Conservation (phyloP, 2,888 invertebrate genomes). For the Hydriomena furcata region DNA sequence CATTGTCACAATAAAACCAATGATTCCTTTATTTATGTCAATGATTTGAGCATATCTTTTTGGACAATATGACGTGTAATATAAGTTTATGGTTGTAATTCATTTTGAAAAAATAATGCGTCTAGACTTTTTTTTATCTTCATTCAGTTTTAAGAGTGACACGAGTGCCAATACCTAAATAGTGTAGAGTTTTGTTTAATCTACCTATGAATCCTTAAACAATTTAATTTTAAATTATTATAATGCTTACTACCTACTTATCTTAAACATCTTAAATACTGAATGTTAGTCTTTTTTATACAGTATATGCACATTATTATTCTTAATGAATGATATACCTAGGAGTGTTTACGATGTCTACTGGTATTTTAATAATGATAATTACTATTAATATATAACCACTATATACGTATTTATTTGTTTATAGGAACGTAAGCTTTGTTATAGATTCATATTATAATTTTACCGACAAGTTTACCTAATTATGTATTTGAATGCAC, state of each 20-base stretch:
- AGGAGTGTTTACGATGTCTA: conserved; percentile 17
- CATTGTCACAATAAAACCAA: conserved; percentile 9
- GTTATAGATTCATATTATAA: conserved; percentile 31
- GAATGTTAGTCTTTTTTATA: conserved; percentile 17
- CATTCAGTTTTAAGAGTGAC: conserved; percentile 36
- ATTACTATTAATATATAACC: conserved; percentile 11
- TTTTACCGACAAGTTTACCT: conserved; percentile 37
- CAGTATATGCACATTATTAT: conserved; percentile 22
- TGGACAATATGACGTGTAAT: conserved; percentile 52
- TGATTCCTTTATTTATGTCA: conserved; percentile 42
- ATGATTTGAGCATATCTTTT: conserved; percentile 61
- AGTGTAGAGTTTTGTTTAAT: conserved; percentile 28
- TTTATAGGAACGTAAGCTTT: conserved; percentile 37
- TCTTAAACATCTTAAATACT: conserved; percentile 3
- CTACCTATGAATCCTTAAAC: background rate
- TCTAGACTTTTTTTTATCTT: conserved; percentile 13
- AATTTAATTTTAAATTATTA: background rate
- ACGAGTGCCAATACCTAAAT: conserved; percentile 58
- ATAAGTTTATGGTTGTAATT: conserved; percentile 1
- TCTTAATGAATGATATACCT: conserved; percentile 12
- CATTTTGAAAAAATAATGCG: background rate
- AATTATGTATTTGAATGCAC: conserved; percentile 36
- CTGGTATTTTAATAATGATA: conserved; percentile 13
- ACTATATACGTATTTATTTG: conserved; percentile 36
- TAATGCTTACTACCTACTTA: background rate